Base-by-base conservation (phyloP, 2,888 invertebrate species). In the Sminthurides aquaticus region DNA sequence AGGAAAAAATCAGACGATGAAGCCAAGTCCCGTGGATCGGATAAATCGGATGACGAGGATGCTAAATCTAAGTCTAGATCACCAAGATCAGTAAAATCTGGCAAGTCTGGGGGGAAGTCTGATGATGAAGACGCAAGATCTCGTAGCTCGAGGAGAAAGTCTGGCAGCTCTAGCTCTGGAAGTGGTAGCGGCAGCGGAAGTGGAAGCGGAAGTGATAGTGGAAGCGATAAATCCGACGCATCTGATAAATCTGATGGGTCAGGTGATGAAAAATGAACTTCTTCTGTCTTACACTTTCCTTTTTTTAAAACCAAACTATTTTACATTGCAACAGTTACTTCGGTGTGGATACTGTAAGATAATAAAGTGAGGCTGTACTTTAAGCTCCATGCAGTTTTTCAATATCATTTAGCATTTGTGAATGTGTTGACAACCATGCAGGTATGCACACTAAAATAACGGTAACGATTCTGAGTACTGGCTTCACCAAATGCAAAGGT, bases 41-140 rank as follows among this genome's bases (percentile, higher is more conserved):
- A 58, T 79, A 80, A 15, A 78, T 79, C 2, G 80, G 80, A 11
- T 78, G 79, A 5, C 80, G 81, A 1, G 79, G 80, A 74, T 80
- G 84, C 0, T 79, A 78, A 0, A 82, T 83, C 0, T 77, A n/a
- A n/a, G n/a, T 78, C 27, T 80, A 81, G 1, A 76, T 77, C 67
- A 76, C 77, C 15, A 67, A 52, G 52, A 52, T 52, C 52, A 20
- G 20, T 8, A 5, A 52, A 52, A 22, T 52, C 52, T 20, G 20
- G 20, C 5, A 15, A 5, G 15, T 52, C 52, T 20, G 18, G 43
- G 18, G 8, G 11, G 11, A 43, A 43, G 18, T 43, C 43, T 11
- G n/a, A n/a, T n/a, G n/a, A n/a, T n/a, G n/a, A n/a, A n/a, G n/a
- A n/a, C n/a, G n/a, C 5, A 34, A 34, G 43, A 34, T 34, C 43